Conservation (phyloP, 2,113 vertebrate genomes). For the Psittacara wagleri region DNA sequence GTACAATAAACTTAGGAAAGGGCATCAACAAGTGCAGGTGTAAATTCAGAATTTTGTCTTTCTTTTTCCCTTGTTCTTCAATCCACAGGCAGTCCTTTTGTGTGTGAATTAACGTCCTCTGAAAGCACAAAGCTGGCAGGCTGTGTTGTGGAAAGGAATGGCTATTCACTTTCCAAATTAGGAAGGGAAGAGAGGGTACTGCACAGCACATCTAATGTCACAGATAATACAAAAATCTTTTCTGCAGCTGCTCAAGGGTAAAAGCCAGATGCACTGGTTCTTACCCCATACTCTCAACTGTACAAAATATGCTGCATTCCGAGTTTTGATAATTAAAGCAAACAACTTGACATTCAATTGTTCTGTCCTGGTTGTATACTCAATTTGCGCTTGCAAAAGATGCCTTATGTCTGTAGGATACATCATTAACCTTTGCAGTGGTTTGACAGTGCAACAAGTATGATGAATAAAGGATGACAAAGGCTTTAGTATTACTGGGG, state of each 20-base stretch:
- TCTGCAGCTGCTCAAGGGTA: not conserved
- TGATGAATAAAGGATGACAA: not conserved
- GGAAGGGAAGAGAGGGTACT: not conserved
- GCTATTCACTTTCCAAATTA: not conserved
- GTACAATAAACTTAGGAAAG: not conserved
- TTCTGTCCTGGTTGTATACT: not conserved
- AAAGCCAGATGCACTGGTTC: not conserved
- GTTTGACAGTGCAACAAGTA: fast-evolving
- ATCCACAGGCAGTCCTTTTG: not conserved
- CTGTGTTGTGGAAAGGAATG: not conserved
- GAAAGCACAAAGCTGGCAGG: not conserved
- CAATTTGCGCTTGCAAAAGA: not conserved
- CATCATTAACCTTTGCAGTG: not conserved
- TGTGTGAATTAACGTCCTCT: not conserved
- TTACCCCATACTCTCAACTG: not conserved
- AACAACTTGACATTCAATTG: not conserved
- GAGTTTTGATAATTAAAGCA: not conserved
- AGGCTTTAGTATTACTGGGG: not conserved
- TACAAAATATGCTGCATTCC: not conserved
- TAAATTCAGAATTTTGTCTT: not conserved
- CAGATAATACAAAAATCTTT: not conserved
- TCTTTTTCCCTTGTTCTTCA: not conserved
- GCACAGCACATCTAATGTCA: not conserved
- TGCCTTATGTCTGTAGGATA: fast-evolving
- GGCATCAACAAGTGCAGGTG: not conserved